phyloP scores from a whole-genome alignment of 2,113 vertebrate genomes.

The Nansenia antarctica region DNA sequence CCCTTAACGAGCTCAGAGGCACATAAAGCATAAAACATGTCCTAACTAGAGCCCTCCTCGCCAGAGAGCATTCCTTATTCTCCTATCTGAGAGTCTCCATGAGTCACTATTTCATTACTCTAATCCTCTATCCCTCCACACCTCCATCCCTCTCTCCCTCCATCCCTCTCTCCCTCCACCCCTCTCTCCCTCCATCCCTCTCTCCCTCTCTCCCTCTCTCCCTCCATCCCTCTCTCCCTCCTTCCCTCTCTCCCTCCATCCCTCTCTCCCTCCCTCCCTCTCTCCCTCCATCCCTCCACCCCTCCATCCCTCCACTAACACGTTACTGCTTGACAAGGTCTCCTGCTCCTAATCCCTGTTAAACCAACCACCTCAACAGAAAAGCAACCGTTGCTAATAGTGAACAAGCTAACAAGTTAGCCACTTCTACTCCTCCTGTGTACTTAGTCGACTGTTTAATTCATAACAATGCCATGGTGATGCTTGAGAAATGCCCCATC shows the following conservation, averaged over 20 bases:
- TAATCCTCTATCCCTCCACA: too few relatives aligned
- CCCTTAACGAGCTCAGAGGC: conserved; percentile 26
- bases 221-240: too few relatives aligned
- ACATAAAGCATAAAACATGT: conserved; percentile 27
- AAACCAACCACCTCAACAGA: background rate
- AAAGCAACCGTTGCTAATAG: background rate
- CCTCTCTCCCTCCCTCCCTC: too few relatives aligned
- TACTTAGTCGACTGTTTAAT: background rate
- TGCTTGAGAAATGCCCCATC: background rate
- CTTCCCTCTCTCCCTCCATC: too few relatives aligned
- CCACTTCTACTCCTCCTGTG: too few relatives aligned
- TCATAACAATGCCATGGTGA: background rate
- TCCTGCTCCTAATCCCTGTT: conserved; percentile 46
- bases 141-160: too few relatives aligned
- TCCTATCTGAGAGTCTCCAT: conserved; percentile 1
- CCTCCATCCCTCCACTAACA: conserved; percentile 42
- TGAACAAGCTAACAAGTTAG: background rate
- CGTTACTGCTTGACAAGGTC: conserved; percentile 47
- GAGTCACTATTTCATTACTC: background rate
- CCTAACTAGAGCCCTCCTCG: conserved; percentile 11
- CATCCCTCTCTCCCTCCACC: too few relatives aligned
- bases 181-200: too few relatives aligned
- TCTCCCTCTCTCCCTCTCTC: too few relatives aligned
- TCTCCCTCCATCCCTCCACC: too few relatives aligned
- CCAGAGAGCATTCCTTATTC: conserved; percentile 20